Conservation (phyloP, 2,888 invertebrate species). For the Metallyticus violacea region DNA sequence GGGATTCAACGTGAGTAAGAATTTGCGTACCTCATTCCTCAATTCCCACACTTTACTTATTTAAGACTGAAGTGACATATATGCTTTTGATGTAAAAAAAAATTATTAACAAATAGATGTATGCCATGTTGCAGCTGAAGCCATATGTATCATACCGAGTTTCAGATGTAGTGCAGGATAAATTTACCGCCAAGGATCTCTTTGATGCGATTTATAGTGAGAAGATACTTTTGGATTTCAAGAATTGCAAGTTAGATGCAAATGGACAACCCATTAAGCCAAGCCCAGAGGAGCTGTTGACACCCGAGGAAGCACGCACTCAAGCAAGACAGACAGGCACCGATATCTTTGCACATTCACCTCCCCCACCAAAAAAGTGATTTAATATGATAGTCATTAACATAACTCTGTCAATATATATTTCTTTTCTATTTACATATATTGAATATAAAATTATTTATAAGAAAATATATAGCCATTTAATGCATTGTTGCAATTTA, state of each 20-base stretch:
- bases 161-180: slow-evolving; percentile 69
- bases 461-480: too few species aligned
- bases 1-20: slow-evolving; percentile 59
- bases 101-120: background rate
- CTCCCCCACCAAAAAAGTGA: background rate
- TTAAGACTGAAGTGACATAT: background rate
- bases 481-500: too few species aligned
- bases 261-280: slow-evolving; percentile 69
- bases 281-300: slow-evolving; percentile 66
- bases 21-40: too few species aligned
- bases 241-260: slow-evolving; percentile 64
- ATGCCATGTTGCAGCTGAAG: slow-evolving; percentile 58
- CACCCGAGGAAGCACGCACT: slow-evolving; percentile 67
- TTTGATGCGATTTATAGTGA: slow-evolving; percentile 76
- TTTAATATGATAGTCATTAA: too few species aligned
- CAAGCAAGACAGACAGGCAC: slow-evolving; percentile 72
- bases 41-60: too few species aligned
- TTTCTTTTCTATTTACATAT: too few species aligned
- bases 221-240: slow-evolving; percentile 75
- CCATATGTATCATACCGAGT: slow-evolving; percentile 92
- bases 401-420: too few species aligned
- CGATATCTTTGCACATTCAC: slow-evolving; percentile 63
- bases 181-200: slow-evolving; percentile 80
- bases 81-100: background rate
- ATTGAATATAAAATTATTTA: too few species aligned